Evolutionary conservation across 1,140 invertebrate genomes (phyloP).

Genomic region (Pseudoatta argentina): DNA sequence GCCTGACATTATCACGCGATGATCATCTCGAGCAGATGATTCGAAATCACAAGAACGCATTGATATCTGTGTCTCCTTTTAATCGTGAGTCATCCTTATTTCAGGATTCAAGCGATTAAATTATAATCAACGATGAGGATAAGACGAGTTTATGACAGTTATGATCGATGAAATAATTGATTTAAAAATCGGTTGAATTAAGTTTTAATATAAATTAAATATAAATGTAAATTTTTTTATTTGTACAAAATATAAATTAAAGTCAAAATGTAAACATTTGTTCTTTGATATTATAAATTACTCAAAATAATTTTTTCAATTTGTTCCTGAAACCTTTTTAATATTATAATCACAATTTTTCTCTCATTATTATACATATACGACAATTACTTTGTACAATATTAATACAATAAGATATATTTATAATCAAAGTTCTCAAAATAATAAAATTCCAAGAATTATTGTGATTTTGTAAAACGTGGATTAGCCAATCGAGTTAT

Average conservation of each 20-base stretch:
- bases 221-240: conserved; percentile 4
- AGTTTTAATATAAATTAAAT: conserved; percentile 13
- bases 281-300: not conserved
- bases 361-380: not conserved
- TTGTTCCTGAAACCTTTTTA: not conserved
- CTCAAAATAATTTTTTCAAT: not conserved
- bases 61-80: conserved; percentile 18
- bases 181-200: not conserved
- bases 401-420: not conserved
- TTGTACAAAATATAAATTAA: conserved; percentile 11
- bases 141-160: not conserved
- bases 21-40: conserved; percentile 34
- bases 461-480: not conserved
- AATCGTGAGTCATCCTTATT: conserved; percentile 28
- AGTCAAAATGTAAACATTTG: not conserved
- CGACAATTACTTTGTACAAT: not conserved
- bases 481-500: not conserved
- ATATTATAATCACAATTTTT: not conserved
- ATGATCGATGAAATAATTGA: not conserved
- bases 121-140: not conserved
- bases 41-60: conserved; percentile 9
- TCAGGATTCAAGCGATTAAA: conserved; percentile 18
- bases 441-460: not conserved
- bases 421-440: not conserved
- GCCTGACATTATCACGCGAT: conserved; percentile 68